Conservation (phyloP, 1,140 invertebrate species). For the Drosophila teissieri region DNA sequence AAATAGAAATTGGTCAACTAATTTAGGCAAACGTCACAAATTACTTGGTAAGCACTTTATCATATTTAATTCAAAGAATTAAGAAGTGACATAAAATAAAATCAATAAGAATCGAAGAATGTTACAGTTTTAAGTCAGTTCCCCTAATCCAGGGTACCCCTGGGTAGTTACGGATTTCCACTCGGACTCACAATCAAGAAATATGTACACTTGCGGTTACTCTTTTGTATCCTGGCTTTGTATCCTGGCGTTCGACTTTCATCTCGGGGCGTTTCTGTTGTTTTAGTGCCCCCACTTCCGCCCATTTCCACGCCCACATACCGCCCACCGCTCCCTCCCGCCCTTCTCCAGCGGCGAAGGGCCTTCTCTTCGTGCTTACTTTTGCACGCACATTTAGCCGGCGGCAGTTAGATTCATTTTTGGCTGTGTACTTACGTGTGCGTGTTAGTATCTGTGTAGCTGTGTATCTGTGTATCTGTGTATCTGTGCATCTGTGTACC, state of each 20-base stretch:
- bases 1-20: no score
- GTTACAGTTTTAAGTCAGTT: not conserved
- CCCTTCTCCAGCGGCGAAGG: not conserved
- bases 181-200: slow-evolving; percentile 23
- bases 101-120: no score
- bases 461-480: slow-evolving; percentile 25
- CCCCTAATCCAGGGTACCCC: not conserved
- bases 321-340: not conserved
- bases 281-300: slow-evolving; percentile 17
- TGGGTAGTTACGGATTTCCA: not conserved
- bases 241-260: slow-evolving; percentile 22
- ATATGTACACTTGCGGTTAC: slow-evolving; percentile 18
- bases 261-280: slow-evolving; percentile 37
- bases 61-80: no score
- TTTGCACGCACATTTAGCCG: slow-evolving; percentile 67
- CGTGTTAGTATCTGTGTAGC: slow-evolving; percentile 20
- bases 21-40: no score
- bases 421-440: slow-evolving; percentile 9
- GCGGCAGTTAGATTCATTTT: slow-evolving; percentile 48
- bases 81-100: no score
- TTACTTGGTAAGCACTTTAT: no score
- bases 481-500: slow-evolving; percentile 15
- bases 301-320: not conserved
- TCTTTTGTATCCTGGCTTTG: slow-evolving; percentile 26
- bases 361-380: slow-evolving; percentile 35